Base-by-base conservation (phyloP, 53 echinoderm and acorn worm species). In the Hippasteria phrygiana region DNA sequence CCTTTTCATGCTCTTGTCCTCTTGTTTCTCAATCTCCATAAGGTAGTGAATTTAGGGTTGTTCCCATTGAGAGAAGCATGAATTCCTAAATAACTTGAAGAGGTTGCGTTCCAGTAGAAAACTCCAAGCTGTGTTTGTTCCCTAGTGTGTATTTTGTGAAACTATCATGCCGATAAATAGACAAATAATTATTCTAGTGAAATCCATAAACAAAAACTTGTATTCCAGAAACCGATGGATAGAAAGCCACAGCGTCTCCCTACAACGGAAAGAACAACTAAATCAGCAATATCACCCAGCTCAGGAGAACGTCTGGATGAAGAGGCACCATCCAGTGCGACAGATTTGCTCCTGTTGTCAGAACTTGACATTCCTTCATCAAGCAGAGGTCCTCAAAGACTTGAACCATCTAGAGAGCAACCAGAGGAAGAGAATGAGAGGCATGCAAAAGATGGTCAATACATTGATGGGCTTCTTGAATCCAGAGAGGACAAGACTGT, bases 161-260 rank as follows among this genome's bases (percentile, higher is more conserved):
- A 11, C 46, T 7, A 7, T 45, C 46, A 45, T 7, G 46, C 46
- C 11, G n/a, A n/a, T n/a, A n/a, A n/a, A n/a, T n/a, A n/a, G n/a
- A n/a, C n/a, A n/a, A n/a, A n/a, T n/a, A n/a, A n/a, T n/a, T n/a
- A n/a, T n/a, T n/a, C n/a, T n/a, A n/a, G n/a, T n/a, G n/a, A n/a
- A n/a, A n/a, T n/a, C n/a, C n/a, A n/a, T n/a, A n/a, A n/a, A n/a
- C n/a, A n/a, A n/a, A n/a, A n/a, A 48, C 37, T 33, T 67, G 22
- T 10, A 67, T 35, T 36, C 34, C 43, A 65, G 82, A 81, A 65
- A 70, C 85, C 85, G 6, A n/a, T 85, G 48, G 85, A 85, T 38
- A 69, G 85, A 38, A 85, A 85, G 50, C 85, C 50, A 5, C 79
- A 40, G 26, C 29, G 20, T 10, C 31, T 39, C 1, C 37, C 0